A percentile compares a stretch with the other conserved stretches of the same genome.
These are phyloP conservation scores for Albula goreensis DNA, from an alignment of 2,113 vertebrate genomes.

Conservation along the genomic window DNA sequence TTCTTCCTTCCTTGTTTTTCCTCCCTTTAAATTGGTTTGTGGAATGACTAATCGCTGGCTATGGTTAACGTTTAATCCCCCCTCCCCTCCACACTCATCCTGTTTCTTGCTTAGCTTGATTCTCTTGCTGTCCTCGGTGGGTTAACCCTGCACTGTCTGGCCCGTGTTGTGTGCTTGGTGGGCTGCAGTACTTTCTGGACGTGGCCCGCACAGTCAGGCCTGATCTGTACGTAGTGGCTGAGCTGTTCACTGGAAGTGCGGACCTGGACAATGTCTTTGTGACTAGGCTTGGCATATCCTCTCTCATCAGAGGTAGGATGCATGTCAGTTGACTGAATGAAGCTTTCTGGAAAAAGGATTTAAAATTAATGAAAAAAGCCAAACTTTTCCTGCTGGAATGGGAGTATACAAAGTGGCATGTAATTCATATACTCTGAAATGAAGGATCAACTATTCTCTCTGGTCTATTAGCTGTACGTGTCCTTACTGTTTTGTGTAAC, in stretches of 20 bases:
- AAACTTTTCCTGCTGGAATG: not conserved
- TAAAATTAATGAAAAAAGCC: not conserved
- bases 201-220: slow-evolving; percentile 81
- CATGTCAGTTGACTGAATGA: not conserved
- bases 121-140: slow-evolving; percentile 49
- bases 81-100: slow-evolving; percentile 30
- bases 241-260: slow-evolving; percentile 96
- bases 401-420: not conserved
- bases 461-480: not conserved
- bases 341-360: not conserved
- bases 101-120: slow-evolving; percentile 31
- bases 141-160: not conserved
- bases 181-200: slow-evolving; percentile 90
- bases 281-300: slow-evolving; percentile 91
- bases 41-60: not conserved
- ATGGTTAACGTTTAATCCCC: not conserved
- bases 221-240: slow-evolving; percentile 93
- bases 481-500: not conserved
- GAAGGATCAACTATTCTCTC: not conserved
- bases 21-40: not conserved
- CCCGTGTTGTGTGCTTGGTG: slow-evolving; percentile 47
- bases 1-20: not conserved
- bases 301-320: slow-evolving; percentile 91
- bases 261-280: slow-evolving; percentile 98
- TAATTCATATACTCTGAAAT: not conserved